Base-by-base conservation (phyloP, 2,888 invertebrate genomes). In the Ashinkailepas kermadecensis region DNA sequence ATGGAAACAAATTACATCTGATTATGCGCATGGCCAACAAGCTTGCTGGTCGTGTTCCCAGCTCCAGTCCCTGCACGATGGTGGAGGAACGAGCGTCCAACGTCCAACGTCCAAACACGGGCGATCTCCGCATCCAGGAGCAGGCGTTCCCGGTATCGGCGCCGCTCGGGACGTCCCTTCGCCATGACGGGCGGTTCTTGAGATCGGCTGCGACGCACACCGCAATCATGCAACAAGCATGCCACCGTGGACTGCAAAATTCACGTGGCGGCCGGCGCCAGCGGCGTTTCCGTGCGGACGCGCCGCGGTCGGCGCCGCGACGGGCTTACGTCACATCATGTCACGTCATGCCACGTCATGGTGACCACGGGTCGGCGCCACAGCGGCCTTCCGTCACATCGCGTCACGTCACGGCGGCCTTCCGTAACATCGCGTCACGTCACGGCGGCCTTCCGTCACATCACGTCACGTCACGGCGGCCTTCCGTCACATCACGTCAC, bases 201-300 rank as follows among this genome's bases (percentile, higher is more conserved):
- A 70, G 39, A 70, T 70, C 18, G 39, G 70, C 39, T 13, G 39
- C 70, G 39, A 15, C 70, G 70, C 70, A 39, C 39, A 39, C 70
- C 13, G 70, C 70, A 70, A 70, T 70, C 70, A 39, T 70, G 70
- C 70, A 70, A 39, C 70, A 70, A 70, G 39, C 70, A 70, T 62
- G 15, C 18, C 62, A 18, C 62, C 62, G 18, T 1, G 18, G 18
- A 18, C 62, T 62, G 62, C 18, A 62, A 18, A 62, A 11, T 62
- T 62, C 18, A 62, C 18, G 18, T 18, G 62, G 18, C 18, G 39
- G 39, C 18, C 15, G 62, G 15, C 15, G 62, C 18, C 18, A 3
- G 13, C 62, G 62, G 13, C 62, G 18, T 62, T 62, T 10, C 39
- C 64, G 21, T 8, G n/a, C 8, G 21, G n/a, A 6, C n/a, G n/a